Conservation (phyloP, 2,113 vertebrate genomes). For the human (Homo sapiens) region DNA sequence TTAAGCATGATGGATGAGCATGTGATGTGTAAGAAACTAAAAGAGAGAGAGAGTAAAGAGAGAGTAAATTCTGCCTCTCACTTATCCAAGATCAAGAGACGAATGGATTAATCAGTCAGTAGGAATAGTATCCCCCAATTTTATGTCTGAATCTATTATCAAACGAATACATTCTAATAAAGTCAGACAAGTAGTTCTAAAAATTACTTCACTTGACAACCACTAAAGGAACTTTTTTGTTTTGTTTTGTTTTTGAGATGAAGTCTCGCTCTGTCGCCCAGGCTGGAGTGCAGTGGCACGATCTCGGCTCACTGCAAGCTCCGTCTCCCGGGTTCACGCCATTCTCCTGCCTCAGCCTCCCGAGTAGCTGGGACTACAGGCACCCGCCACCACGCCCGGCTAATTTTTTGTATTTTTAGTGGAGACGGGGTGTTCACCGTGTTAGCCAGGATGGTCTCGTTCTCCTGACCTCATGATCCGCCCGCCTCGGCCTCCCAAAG, state of each 20-base stretch:
- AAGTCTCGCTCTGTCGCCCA: no score
- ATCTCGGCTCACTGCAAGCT: no score
- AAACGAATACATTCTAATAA: neutral
- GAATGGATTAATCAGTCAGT: neutral
- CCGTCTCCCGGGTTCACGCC: no score
- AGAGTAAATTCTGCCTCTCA: neutral
- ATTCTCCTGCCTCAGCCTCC: no score
- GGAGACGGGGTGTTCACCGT: no score
- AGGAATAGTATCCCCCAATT: neutral
- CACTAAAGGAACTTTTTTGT: neutral
- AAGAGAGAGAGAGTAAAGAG: neutral
- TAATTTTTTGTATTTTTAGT: no score
- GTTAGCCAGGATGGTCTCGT: no score
- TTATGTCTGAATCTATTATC: neutral
- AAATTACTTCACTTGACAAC: neutral
- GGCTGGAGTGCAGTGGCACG: no score
- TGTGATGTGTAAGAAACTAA: neutral
- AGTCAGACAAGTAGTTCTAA: neutral
- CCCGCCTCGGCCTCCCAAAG: no score
- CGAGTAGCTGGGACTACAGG: no score
- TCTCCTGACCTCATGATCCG: accelerated
- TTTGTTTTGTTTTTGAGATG: no score
- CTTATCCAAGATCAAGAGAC: neutral
- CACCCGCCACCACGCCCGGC: no score
- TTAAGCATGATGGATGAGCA: neutral